Conservation (phyloP, 2,113 vertebrate genomes). For the Numenius arquata region DNA sequence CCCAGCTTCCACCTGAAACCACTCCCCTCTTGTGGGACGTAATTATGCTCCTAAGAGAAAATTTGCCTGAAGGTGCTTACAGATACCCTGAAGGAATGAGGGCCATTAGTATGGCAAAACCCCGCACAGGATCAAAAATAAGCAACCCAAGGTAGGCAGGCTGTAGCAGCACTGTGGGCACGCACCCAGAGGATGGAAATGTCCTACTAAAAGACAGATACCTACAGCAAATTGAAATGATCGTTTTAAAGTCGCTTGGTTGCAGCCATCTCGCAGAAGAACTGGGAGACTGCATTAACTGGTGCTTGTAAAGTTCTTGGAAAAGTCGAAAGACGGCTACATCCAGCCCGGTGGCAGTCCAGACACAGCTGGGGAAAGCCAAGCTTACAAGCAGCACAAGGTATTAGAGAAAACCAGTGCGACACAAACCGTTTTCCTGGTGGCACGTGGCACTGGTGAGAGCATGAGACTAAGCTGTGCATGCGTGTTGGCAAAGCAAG, state of each 20-base stretch:
- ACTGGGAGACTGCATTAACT: not conserved
- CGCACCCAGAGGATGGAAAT: not conserved
- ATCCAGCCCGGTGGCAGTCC: accelerated
- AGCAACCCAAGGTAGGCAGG: accelerated
- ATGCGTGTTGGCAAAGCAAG: accelerated
- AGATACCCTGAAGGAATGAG: not conserved
- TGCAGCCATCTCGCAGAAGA: not conserved
- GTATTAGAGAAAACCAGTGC: accelerated
- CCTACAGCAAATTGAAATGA: accelerated
- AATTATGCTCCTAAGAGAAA: not conserved
- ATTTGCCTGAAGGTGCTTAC: not conserved
- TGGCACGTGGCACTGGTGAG: not conserved
- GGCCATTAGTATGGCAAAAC: not conserved
- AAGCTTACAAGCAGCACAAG: not conserved
- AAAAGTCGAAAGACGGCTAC: not conserved
- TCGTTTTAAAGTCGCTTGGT: accelerated
- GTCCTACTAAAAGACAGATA: not conserved
- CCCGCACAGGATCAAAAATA: not conserved
- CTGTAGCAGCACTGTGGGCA: not conserved
- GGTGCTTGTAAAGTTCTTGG: not conserved
- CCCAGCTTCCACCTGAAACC: slow-evolving; percentile 34
- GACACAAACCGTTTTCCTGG: not conserved
- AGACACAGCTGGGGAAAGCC: not conserved
- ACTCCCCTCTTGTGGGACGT: slow-evolving; percentile 38
- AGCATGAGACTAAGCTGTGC: accelerated